These are phyloP conservation scores for Drosophila arawakana DNA, from an alignment of 1,140 invertebrate species.

Conservation along the genomic window DNA sequence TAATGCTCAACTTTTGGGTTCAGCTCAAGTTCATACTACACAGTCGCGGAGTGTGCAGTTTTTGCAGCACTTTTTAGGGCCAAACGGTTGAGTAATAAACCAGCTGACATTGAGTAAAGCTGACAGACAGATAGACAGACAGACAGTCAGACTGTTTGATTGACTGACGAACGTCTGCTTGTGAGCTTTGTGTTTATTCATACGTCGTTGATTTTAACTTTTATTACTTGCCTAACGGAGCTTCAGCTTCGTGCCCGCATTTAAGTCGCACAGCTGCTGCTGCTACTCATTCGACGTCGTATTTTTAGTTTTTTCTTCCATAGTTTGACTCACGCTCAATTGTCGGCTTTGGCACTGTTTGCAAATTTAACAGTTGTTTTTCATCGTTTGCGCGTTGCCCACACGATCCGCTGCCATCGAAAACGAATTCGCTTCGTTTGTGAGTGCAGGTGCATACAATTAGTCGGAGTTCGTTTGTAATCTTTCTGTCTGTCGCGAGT, in stretches of 20 bases:
- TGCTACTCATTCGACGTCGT: neutral
- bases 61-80: constrained; percentile 12
- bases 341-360: constrained; percentile 41
- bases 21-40: constrained; percentile 60
- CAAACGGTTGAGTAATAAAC: constrained; percentile 53
- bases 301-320: neutral
- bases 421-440: constrained; percentile 18
- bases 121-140: constrained; percentile 26
- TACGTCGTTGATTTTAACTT: constrained; percentile 37
- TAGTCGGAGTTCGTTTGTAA: constrained; percentile 2
- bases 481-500: neutral
- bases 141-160: constrained; percentile 20
- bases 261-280: constrained; percentile 1
- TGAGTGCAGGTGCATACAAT: constrained; percentile 34
- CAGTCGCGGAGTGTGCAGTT: constrained; percentile 22
- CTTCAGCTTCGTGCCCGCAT: constrained; percentile 31
- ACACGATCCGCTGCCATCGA: constrained; percentile 32
- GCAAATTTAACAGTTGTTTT: constrained; percentile 60
- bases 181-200: constrained; percentile 35
- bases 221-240: constrained; percentile 35
- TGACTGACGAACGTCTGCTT: constrained; percentile 20
- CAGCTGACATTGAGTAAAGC: constrained; percentile 53
- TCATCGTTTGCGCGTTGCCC: constrained; percentile 23
- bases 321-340: constrained; percentile 55
- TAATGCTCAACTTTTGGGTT: constrained; percentile 46